Evolutionary conservation across 1,140 invertebrate genomes (phyloP).

Genomic region (Ephestia elutella): DNA sequence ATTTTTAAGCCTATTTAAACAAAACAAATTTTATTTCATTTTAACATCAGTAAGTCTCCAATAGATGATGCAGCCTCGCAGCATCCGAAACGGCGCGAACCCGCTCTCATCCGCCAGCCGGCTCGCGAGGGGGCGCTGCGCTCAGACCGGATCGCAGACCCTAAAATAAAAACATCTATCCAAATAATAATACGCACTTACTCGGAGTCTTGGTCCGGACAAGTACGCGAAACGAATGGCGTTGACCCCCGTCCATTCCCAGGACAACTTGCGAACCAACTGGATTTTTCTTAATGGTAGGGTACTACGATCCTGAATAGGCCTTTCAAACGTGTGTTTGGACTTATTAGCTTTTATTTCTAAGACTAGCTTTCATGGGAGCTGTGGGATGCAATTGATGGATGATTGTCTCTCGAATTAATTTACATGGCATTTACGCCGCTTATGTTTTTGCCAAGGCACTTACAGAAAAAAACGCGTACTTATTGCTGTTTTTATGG

Average conservation of each 20-base stretch:
- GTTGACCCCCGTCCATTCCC: constrained; percentile 69
- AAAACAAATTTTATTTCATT: no score
- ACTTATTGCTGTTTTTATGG: not conserved
- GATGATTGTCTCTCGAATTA: constrained; percentile 1
- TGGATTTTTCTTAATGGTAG: constrained; percentile 65
- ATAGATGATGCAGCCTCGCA: not conserved
- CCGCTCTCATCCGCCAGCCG: constrained; percentile 39
- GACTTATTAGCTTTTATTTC: constrained; percentile 70
- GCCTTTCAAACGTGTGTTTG: constrained; percentile 59
- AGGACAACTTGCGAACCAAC: constrained; percentile 55
- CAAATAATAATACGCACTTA: constrained; percentile 69
- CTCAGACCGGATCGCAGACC: constrained; percentile 66
- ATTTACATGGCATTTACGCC: constrained; percentile 2
- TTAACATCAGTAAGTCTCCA: no score
- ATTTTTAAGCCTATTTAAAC: no score
- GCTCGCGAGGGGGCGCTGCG: constrained; percentile 60
- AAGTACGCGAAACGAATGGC: constrained; percentile 66
- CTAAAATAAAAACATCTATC: constrained; percentile 72
- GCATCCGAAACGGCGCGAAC: constrained; percentile 14
- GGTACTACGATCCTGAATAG: constrained; percentile 61
- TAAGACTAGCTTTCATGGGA: constrained; percentile 64
- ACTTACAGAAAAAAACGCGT: not conserved
- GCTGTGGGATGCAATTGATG: constrained; percentile 16
- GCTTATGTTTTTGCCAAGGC: not conserved
- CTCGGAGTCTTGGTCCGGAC: constrained; percentile 47